These are phyloP conservation scores for Okapia johnstoni DNA, from an alignment of 2,113 vertebrate genomes.

Conservation along the genomic window DNA sequence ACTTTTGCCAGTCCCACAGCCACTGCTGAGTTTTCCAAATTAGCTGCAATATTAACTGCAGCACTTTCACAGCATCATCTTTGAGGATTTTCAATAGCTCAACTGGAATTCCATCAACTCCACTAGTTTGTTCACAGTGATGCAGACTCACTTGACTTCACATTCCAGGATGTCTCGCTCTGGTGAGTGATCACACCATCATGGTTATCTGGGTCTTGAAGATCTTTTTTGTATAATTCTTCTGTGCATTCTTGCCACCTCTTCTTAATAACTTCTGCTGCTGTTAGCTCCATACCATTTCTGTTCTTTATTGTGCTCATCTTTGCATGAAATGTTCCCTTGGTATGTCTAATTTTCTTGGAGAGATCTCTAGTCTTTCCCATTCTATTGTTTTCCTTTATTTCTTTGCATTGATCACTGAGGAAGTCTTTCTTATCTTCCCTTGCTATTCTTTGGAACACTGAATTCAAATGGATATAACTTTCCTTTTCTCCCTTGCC, in stretches of 20 bases:
- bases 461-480: neutral
- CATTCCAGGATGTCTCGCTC: neutral
- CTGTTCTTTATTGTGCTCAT: neutral
- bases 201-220: neutral
- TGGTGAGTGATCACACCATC: neutral
- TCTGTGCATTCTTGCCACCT: neutral
- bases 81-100: neutral
- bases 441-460: neutral
- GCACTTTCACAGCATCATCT: neutral
- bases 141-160: neutral
- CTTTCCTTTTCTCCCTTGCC: neutral
- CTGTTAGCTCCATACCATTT: neutral
- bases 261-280: neutral
- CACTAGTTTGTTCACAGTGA: neutral
- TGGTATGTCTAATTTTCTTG: neutral
- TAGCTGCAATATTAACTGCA: neutral
- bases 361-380: neutral
- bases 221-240: neutral
- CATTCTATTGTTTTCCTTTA: neutral
- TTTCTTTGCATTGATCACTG: neutral
- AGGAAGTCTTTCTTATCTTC: neutral
- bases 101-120: neutral
- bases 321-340: neutral
- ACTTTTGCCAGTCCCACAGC: neutral
- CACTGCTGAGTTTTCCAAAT: neutral